Evolutionary conservation across 2,113 vertebrate species (phyloP), one percentile per base, ranked within the genome.

Genomic region (Phodopus roborovskii): DNA sequence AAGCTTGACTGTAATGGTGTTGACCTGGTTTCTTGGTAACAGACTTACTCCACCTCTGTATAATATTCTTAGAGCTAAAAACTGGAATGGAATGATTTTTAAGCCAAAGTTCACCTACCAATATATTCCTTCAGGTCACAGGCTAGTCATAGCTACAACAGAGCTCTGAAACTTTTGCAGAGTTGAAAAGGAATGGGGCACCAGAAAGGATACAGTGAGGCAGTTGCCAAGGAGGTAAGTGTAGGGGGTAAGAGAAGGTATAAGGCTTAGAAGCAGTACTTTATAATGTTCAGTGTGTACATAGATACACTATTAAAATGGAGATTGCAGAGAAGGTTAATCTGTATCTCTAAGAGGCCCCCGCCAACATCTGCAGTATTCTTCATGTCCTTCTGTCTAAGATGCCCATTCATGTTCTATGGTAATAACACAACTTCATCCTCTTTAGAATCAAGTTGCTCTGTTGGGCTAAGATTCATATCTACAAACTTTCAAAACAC

Each of bases 231-330:
- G 36, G 62, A 94, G 36, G 64, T 42, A 73, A 45, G 79, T 19
- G 15, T 24, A 79, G 64, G 33, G 70, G 58, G 93, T 87, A 58
- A 95, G 50, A 62, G 48, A 75, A 62, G 56, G 56, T 56, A n/a
- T 10, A 84, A 48, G 75, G 62, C 68, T 90, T 30, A 2, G 91
- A 42, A 95, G 88, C 10, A 84, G 45, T 66, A 36, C 56, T 94
- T 88, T 90, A 84, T 83, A 93, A 95, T 92, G 64, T 92, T 96
- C 79, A 86, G 94, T 87, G 94, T 79, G 16, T 7, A 16, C 45
- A 30, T 0, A 6, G 82, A 85, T 83, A 17, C n/a, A n/a, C n/a
- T n/a, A n/a, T n/a, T n/a, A n/a, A n/a, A n/a, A n/a, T n/a, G n/a
- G n/a, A n/a, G n/a, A n/a, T n/a, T n/a, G n/a, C n/a, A n/a, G n/a